A percentile compares a stretch with the other conserved stretches of the same genome.
Evolutionary conservation across 1,140 invertebrate species (phyloP).

Genomic region (Drosophila busckii): DNA sequence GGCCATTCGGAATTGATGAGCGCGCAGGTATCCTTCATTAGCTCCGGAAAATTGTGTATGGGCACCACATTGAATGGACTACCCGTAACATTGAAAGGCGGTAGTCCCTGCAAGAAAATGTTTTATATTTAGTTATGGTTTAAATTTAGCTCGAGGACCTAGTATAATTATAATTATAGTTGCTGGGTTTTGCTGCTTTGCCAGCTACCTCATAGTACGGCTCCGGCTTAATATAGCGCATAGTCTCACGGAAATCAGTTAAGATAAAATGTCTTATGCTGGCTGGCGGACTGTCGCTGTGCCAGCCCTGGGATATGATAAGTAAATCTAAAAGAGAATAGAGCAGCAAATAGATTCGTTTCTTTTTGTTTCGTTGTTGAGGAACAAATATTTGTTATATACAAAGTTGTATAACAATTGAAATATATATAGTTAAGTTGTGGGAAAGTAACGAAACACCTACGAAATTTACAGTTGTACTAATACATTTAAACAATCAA

Average conservation of each 20-base stretch:
- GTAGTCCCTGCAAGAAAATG: conserved; percentile 66
- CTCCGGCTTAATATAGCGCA: conserved; percentile 77
- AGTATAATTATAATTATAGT: no score
- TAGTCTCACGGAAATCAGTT: no score
- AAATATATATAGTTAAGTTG: no score
- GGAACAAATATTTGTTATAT: no score
- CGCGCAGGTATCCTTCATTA: conserved; percentile 83
- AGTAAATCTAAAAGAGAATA: conserved; percentile 66
- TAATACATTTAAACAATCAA: conserved; percentile 6
- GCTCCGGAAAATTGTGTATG: conserved; percentile 85
- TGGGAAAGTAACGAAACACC: no score
- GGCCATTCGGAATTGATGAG: conserved; percentile 90
- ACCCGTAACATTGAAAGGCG: conserved; percentile 76
- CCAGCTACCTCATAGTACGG: conserved; percentile 75
- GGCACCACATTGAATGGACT: conserved; percentile 81
- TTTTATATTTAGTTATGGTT: background rate
- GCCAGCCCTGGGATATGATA: conserved; percentile 41
- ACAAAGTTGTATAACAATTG: background rate
- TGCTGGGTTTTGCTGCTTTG: background rate
- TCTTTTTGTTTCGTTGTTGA: conserved; percentile 19
- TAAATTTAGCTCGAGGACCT: no score
- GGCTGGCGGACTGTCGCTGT: conserved; percentile 41
- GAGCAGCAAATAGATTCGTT: conserved; percentile 43
- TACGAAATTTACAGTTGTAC: no score
- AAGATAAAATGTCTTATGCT: no score